These are phyloP conservation scores for Eupithecia inturbata DNA, from an alignment of 2,888 invertebrate genomes.

Conservation along the genomic window DNA sequence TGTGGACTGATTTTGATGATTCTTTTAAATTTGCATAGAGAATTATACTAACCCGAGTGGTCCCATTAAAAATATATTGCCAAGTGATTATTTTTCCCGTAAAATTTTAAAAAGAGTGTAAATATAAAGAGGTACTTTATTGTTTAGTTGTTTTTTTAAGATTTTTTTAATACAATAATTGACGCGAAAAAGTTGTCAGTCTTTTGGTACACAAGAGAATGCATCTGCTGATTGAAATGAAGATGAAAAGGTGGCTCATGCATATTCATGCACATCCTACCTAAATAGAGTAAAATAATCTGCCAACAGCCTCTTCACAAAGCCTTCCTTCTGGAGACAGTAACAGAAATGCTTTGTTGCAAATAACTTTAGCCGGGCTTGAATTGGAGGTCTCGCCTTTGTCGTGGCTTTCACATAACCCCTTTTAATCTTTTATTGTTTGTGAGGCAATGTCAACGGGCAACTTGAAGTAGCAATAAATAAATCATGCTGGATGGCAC, in stretches of 20 bases:
- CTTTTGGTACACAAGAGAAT: background rate
- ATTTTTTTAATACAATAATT: background rate
- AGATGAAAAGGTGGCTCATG: slow-evolving; percentile 3
- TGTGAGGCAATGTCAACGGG: slow-evolving; percentile 9
- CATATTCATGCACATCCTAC: slow-evolving; percentile 1
- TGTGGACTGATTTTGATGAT: background rate
- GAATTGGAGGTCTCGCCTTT: slow-evolving; percentile 52
- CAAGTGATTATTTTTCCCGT: background rate
- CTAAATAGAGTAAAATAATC: slow-evolving; percentile 14
- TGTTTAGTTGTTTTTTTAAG: background rate
- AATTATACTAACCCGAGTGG: background rate
- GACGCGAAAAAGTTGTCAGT: background rate
- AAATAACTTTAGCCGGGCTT: slow-evolving; percentile 46
- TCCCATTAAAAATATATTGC: background rate
- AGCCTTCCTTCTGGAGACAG: slow-evolving; percentile 43
- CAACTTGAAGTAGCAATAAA: slow-evolving; percentile 10
- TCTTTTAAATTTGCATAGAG: background rate
- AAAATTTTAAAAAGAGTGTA: background rate
- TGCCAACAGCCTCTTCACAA: slow-evolving; percentile 17
- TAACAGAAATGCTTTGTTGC: slow-evolving; percentile 48
- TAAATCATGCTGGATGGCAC: background rate
- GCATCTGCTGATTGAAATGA: background rate
- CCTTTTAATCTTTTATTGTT: slow-evolving; percentile 47
- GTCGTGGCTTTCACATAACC: slow-evolving; percentile 45
- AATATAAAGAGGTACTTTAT: background rate